A percentile compares a stretch with the other conserved stretches of the same genome.
Conservation (phyloP, 1,140 invertebrate species). For the Neocloeon triangulifer region DNA sequence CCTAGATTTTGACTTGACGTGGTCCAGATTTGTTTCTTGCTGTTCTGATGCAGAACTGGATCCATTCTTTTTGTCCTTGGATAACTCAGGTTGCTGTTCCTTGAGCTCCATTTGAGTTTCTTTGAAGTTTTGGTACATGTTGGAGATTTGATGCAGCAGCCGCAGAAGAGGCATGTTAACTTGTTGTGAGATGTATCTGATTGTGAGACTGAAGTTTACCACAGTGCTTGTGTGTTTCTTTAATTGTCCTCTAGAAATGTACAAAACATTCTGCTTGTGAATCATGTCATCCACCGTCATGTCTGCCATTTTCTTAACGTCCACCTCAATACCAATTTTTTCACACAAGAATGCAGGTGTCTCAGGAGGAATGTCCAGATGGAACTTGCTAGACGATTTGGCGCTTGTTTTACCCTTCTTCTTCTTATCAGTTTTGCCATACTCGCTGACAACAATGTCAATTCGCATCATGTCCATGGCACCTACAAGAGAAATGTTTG, state of each 20-base stretch:
- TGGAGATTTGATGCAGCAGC: slow-evolving; percentile 85
- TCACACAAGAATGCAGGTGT: slow-evolving; percentile 82
- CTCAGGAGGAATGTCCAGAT: slow-evolving; percentile 43
- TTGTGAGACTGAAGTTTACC: slow-evolving; percentile 67
- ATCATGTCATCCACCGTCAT: slow-evolving; percentile 68
- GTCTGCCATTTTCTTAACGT: slow-evolving; percentile 72
- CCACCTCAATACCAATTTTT: slow-evolving; percentile 67
- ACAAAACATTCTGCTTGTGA: slow-evolving; percentile 44
- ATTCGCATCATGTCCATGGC: slow-evolving; percentile 71
- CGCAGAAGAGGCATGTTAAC: slow-evolving; percentile 88
- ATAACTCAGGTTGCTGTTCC: slow-evolving; percentile 32
- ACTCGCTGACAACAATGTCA: slow-evolving; percentile 80
- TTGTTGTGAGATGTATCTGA: slow-evolving; percentile 72
- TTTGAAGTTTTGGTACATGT: slow-evolving; percentile 94
- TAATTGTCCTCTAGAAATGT: slow-evolving; percentile 63
- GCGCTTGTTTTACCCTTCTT: slow-evolving; percentile 14
- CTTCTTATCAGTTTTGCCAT: slow-evolving; percentile 31
- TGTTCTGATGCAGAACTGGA: slow-evolving; percentile 6
- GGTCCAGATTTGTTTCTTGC: background rate
- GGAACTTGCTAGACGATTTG: slow-evolving; percentile 17
- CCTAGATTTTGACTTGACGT: too few species aligned
- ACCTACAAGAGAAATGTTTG: slow-evolving; percentile 69
- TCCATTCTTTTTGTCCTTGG: slow-evolving; percentile 9
- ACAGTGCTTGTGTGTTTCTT: slow-evolving; percentile 76
- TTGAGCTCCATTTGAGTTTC: slow-evolving; percentile 77